Base-by-base conservation (phyloP, 2,888 invertebrate species). In the Macrosoma leucophasiata region DNA sequence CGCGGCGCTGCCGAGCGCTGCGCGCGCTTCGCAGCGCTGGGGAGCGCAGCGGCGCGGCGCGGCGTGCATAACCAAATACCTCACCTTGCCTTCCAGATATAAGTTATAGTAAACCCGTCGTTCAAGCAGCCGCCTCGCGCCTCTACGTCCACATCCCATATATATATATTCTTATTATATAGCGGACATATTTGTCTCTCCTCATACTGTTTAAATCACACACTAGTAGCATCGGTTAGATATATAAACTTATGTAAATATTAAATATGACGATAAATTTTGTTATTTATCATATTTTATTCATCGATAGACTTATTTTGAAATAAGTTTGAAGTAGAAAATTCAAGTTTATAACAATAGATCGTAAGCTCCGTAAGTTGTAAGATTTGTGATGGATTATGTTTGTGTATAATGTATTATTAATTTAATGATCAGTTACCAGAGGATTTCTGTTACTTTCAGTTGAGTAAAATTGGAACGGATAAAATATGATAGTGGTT, bases 401-500 rank as follows among this genome's bases (percentile, higher is more conserved):
- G 62, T 72, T 74, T 81, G 62, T 78, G 70, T 74, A 72, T 70
- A 69, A 69, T 70, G 66, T 71, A 62, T 73, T 71, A 62, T 73
- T 79, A 75, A 75, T 76, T 79, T 78, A 77, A 79, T 58, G 45
- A 67, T 73, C 62, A 82, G 81, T 82, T 82, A 84, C 79, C 81
- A 78, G 64, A 70, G 58, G 55, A 69, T 62, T 74, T 82, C 71
- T 82, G 79, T 84, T 81, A 64, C 55, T 69, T 68, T 76, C 62
- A 71, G 62, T 76, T 77, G 76, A 84, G 82, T 84, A 84, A 84
- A 82, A 63, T 67, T 60, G 66, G 68, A 70, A 63, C 59, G 71
- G 68, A 72, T 70, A 39, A 72, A 70, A 71, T 70, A 67, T 50
- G 62, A 74, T 66, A 70, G 62, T 62, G 48, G 79, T 81, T 81